A percentile compares a stretch with the other conserved stretches of the same genome.
Evolutionary conservation across 1,140 invertebrate genomes (phyloP).

Genomic region (Heliothis subflexa): DNA sequence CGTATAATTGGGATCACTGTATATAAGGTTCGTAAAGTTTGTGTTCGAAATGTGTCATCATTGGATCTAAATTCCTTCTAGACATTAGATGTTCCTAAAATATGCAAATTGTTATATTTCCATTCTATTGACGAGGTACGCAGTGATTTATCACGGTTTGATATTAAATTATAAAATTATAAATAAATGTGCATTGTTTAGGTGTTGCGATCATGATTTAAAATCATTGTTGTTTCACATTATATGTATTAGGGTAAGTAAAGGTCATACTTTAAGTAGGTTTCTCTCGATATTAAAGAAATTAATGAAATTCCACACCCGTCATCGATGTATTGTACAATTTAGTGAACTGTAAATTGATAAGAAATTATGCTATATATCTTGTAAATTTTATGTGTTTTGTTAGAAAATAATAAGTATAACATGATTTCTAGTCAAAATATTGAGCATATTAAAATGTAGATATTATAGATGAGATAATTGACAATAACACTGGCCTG

Average conservation of each 20-base stretch:
- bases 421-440: conserved; percentile 86
- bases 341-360: conserved; percentile 78
- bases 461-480: conserved; percentile 80
- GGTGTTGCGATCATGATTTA: conserved; percentile 60
- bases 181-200: conserved; percentile 53
- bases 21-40: conserved; percentile 45
- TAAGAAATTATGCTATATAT: conserved; percentile 77
- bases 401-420: conserved; percentile 83
- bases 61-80: conserved; percentile 50
- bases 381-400: conserved; percentile 83
- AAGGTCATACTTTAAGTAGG: conserved; percentile 54
- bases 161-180: conserved; percentile 55
- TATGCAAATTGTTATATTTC: conserved; percentile 47
- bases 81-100: conserved; percentile 59
- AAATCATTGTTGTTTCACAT: conserved; percentile 64
- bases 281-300: conserved; percentile 60
- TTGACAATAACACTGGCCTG: conserved; percentile 84
- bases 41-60: conserved; percentile 38
- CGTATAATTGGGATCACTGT: conserved; percentile 53
- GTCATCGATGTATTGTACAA: conserved; percentile 82
- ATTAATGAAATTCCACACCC: conserved; percentile 64
- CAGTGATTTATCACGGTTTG: conserved; percentile 52
- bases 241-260: conserved; percentile 55
- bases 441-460: conserved; percentile 85
- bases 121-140: conserved; percentile 45